phyloP scores from a whole-genome alignment of 2,113 vertebrate species.

The Trinectes maculatus region DNA sequence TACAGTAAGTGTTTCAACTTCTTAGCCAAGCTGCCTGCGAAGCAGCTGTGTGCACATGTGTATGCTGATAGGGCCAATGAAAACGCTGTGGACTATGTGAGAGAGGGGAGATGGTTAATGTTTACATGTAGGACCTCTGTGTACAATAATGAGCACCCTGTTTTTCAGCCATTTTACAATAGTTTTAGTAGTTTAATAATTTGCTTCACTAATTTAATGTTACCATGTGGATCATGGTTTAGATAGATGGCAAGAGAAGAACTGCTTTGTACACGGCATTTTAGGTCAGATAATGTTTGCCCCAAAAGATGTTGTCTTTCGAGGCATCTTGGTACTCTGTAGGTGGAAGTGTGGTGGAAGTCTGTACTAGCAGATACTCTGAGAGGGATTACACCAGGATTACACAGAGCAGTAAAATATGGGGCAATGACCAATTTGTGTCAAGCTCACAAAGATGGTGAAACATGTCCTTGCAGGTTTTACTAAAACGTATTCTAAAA shows the following conservation, averaged over 20 bases:
- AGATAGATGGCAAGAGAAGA: neutral
- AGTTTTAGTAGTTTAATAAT: no score
- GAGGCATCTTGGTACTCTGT: neutral
- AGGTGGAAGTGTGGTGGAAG: conserved; percentile 5
- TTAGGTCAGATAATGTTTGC: neutral
- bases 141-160: neutral
- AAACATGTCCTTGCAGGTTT: neutral
- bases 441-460: conserved; percentile 4
- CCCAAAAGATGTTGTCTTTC: neutral
- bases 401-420: conserved; percentile 27
- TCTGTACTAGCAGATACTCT: conserved; percentile 8
- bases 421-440: conserved; percentile 27
- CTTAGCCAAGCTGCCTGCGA: conserved; percentile 43
- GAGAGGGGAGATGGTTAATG: conserved; percentile 36
- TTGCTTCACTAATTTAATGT: no score
- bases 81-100: conserved; percentile 17
- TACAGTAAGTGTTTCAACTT: conserved; percentile 8
- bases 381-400: conserved; percentile 41
- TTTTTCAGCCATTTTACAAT: no score
- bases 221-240: no score
- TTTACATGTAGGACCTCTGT: no score
- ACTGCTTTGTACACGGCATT: no score
- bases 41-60: conserved; percentile 56
- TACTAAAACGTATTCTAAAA: neutral
- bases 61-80: conserved; percentile 11